These are phyloP conservation scores for Acrossocheilus fasciatus DNA, from an alignment of 2,797 vertebrate species.

Conservation along the genomic window DNA sequence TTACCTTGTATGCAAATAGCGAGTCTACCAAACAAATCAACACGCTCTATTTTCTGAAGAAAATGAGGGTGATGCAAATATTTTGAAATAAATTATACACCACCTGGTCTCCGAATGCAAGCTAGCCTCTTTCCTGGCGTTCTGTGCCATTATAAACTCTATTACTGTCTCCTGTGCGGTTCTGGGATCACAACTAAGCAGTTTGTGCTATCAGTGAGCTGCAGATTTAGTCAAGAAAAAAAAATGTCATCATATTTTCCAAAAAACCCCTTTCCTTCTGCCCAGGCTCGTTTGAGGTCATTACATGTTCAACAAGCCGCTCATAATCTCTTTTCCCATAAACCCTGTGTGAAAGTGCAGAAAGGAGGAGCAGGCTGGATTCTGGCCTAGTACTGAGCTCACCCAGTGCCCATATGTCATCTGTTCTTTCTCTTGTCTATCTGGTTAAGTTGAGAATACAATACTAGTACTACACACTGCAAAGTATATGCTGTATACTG, in stretches of 20 bases:
- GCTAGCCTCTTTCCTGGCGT: conserved; percentile 26
- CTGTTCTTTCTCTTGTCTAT: background rate
- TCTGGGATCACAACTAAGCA: conserved; percentile 51
- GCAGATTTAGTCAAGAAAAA: conserved; percentile 56
- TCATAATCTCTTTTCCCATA: conserved; percentile 55
- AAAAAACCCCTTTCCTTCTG: conserved; percentile 20
- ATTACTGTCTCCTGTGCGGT: conserved; percentile 46
- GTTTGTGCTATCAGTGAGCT: conserved; percentile 51
- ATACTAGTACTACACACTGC: background rate
- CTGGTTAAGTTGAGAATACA: background rate
- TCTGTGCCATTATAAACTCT: conserved; percentile 33
- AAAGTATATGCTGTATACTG: background rate
- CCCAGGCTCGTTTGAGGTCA: conserved; percentile 48
- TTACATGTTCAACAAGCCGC: conserved; percentile 50
- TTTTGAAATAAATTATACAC: conserved; percentile 37
- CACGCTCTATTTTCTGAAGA: conserved; percentile 18
- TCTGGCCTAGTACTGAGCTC: conserved; percentile 17
- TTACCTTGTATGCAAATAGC: conserved; percentile 15
- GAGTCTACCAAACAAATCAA: conserved; percentile 26
- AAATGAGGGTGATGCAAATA: conserved; percentile 42
- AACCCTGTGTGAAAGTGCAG: conserved; percentile 40
- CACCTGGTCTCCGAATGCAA: conserved; percentile 44
- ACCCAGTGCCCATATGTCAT: conserved; percentile 3
- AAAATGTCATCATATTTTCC: conserved; percentile 46
- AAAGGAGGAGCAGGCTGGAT: conserved; percentile 21